Percentiles rank a stretch among this genome's conserved stretches.
phyloP scores from a whole-genome alignment of 2,797 vertebrate species.

The Periparus ater region DNA sequence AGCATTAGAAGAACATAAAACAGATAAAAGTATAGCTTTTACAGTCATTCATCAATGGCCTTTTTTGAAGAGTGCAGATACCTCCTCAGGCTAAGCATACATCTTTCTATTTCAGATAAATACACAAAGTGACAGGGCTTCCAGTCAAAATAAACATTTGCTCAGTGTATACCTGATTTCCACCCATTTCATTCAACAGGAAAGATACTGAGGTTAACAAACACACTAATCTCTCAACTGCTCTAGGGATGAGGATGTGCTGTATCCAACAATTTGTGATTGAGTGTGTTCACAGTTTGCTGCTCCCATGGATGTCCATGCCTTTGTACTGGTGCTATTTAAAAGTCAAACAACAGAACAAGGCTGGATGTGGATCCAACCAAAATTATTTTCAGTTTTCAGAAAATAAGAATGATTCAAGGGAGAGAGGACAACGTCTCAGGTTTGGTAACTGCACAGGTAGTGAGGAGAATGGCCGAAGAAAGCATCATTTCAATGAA shows the following conservation, averaged over 20 bases:
- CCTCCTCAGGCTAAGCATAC: conserved; percentile 39
- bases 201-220: conserved; percentile 26
- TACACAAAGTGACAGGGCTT: conserved; percentile 57
- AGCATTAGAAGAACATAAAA: conserved; percentile 44
- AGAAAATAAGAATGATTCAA: background rate
- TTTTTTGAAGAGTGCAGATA: conserved; percentile 66
- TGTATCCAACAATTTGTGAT: background rate
- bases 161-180: conserved; percentile 26
- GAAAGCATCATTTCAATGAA: background rate
- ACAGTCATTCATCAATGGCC: conserved; percentile 43
- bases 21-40: conserved; percentile 42
- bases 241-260: conserved; percentile 29
- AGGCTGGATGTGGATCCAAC: background rate
- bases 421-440: background rate
- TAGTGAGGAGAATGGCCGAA: background rate
- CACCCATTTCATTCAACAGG: conserved; percentile 43
- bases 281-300: background rate
- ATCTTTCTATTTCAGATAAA: conserved; percentile 62
- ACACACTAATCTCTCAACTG: conserved; percentile 16
- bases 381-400: background rate
- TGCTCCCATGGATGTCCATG: background rate
- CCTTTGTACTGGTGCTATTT: background rate
- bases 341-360: conserved; percentile 6
- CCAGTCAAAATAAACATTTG: conserved; percentile 66
- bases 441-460: background rate